These are phyloP conservation scores for Athene noctua DNA, from an alignment of 2,113 vertebrate species.

Conservation along the genomic window DNA sequence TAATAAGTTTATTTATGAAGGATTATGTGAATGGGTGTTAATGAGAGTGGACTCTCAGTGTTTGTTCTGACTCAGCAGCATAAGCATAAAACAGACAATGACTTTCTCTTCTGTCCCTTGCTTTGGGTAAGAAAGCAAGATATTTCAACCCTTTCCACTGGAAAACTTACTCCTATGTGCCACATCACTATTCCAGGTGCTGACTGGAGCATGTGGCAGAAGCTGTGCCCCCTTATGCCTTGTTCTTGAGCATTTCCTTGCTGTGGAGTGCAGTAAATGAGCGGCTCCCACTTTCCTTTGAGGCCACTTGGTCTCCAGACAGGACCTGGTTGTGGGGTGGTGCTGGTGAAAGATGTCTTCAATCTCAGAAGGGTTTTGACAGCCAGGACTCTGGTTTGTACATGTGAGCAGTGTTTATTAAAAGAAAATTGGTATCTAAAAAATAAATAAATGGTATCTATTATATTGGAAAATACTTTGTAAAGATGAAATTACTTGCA, in stretches of 20 bases:
- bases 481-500: neutral
- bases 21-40: neutral
- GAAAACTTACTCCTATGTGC: neutral
- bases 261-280: neutral
- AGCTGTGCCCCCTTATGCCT: neutral
- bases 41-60: neutral
- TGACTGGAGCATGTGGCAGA: neutral
- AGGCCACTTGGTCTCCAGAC: neutral
- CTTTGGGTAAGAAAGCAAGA: neutral
- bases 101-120: neutral
- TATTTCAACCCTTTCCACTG: neutral
- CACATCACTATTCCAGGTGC: neutral
- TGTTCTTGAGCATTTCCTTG: neutral
- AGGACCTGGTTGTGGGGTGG: neutral
- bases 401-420: neutral
- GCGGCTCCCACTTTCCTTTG: neutral
- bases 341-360: neutral
- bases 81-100: neutral
- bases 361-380: neutral
- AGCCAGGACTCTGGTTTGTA: neutral
- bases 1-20: neutral
- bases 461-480: neutral
- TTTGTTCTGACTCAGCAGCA: neutral
- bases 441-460: neutral
- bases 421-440: neutral